Percentiles rank a stretch among this genome's conserved stretches.
phyloP scores from a whole-genome alignment of 92 coral and sea anemone genomes.

The Porites divaricata region DNA sequence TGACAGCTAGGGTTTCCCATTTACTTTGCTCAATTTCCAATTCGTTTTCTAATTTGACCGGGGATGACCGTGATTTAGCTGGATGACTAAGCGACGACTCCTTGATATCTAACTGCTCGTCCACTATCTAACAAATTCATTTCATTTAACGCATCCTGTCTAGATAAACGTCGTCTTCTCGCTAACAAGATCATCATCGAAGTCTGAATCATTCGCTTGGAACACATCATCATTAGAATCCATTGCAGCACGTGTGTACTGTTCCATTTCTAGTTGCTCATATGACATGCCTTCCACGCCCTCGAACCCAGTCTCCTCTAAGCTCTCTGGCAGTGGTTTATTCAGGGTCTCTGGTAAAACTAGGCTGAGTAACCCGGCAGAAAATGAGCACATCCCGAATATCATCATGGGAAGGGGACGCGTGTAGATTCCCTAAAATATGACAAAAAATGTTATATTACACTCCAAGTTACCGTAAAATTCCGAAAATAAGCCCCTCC shows the following conservation, averaged over 20 bases:
- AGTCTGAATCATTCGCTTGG: conserved; percentile 85
- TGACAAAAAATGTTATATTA: background rate
- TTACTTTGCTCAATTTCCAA: too few species aligned
- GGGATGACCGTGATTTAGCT: too few species aligned
- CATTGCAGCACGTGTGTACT: conserved; percentile 43
- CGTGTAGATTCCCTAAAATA: conserved; percentile 84
- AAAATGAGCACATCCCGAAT: conserved; percentile 91
- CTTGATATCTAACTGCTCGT: too few species aligned
- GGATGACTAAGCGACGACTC: too few species aligned
- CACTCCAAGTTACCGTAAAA: too few species aligned
- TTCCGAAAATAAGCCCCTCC: too few species aligned
- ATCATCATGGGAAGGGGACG: conserved; percentile 95
- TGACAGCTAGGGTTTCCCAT: too few species aligned
- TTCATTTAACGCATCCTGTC: background rate
- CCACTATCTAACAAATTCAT: too few species aligned
- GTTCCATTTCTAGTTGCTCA: conserved; percentile 80
- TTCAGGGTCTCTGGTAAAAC: conserved; percentile 89
- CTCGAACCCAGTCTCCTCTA: conserved; percentile 85
- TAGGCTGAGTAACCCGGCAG: conserved; percentile 87
- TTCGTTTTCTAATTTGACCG: too few species aligned
- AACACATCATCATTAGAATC: conserved; percentile 66
- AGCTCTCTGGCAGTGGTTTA: conserved; percentile 93
- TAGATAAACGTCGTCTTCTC: conserved; percentile 87
- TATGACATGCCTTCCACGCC: conserved; percentile 60
- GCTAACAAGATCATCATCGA: conserved; percentile 79